These are phyloP conservation scores for Druon quercuslanigerum DNA, from an alignment of 1,140 invertebrate species.

Conservation along the genomic window DNA sequence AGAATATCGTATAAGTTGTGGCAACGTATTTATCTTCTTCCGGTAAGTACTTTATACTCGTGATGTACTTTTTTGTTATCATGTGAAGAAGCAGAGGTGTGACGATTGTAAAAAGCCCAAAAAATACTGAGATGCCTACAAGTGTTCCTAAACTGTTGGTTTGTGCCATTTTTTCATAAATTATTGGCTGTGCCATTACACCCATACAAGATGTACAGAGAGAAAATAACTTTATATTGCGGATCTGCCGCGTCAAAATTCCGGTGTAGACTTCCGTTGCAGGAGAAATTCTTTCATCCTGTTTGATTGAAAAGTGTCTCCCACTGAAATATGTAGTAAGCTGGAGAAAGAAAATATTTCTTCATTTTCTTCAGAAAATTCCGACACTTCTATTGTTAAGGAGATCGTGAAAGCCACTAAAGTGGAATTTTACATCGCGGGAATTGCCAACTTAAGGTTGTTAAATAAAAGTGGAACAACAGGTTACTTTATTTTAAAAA, in stretches of 20 bases:
- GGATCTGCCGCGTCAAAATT: constrained; percentile 80
- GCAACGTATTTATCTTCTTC: constrained; percentile 81
- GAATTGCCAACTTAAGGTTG: too few species aligned
- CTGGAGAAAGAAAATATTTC: not conserved
- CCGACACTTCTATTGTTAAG: too few species aligned
- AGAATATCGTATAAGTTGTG: constrained; percentile 82
- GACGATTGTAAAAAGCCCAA: constrained; percentile 86
- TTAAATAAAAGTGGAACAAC: too few species aligned
- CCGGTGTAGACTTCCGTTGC: constrained; percentile 77
- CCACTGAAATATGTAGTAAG: not conserved
- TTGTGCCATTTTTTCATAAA: constrained; percentile 80
- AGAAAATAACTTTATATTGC: constrained; percentile 87
- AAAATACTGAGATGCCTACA: constrained; percentile 79
- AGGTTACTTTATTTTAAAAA: too few species aligned
- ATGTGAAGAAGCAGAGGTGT: constrained; percentile 90
- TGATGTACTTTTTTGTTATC: constrained; percentile 91
- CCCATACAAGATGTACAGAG: constrained; percentile 83
- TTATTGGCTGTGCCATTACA: constrained; percentile 83
- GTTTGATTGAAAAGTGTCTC: constrained; percentile 17
- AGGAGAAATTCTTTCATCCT: constrained; percentile 33
- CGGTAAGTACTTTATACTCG: constrained; percentile 83
- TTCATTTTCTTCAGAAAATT: not conserved
- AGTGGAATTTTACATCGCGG: too few species aligned
- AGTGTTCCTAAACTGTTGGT: constrained; percentile 73
- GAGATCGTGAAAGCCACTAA: too few species aligned